Percentiles rank a stretch among this genome's conserved stretches.
These are phyloP conservation scores for Ibidorhyncha struthersii DNA, from an alignment of 2,113 vertebrate genomes.

Conservation along the genomic window DNA sequence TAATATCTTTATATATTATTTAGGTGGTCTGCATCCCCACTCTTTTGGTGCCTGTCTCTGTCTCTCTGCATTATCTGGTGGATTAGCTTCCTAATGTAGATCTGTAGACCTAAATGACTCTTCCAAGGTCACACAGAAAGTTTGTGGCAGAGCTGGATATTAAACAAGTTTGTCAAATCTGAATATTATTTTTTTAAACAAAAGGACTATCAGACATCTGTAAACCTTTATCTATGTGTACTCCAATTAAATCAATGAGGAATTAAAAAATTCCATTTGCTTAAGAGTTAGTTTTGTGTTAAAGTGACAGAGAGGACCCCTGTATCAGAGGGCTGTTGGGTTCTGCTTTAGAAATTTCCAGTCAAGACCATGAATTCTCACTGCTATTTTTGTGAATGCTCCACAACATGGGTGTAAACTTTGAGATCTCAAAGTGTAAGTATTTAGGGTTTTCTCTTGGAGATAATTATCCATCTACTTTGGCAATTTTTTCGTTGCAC, in stretches of 20 bases:
- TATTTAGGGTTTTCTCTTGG: background rate
- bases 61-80: slow-evolving; percentile 36
- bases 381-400: background rate
- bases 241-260: background rate
- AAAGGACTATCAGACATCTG: background rate
- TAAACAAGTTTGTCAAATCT: background rate
- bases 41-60: slow-evolving; percentile 48
- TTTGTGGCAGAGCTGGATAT: background rate
- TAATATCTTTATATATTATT: slow-evolving; percentile 55
- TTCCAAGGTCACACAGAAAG: background rate
- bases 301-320: background rate
- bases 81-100: slow-evolving; percentile 27
- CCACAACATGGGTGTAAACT: background rate
- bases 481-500: background rate
- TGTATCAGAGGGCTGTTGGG: background rate
- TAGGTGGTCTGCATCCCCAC: slow-evolving; percentile 49
- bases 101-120: slow-evolving; percentile 7
- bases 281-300: background rate
- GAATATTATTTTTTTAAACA: too few relatives aligned
- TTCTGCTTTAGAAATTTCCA: background rate
- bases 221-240: background rate
- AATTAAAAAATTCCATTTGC: background rate
- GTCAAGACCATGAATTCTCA: background rate
- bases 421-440: background rate
- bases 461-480: background rate